Base-by-base conservation (phyloP, 2,888 invertebrate species). In the Reticulitermes lucifugus region DNA sequence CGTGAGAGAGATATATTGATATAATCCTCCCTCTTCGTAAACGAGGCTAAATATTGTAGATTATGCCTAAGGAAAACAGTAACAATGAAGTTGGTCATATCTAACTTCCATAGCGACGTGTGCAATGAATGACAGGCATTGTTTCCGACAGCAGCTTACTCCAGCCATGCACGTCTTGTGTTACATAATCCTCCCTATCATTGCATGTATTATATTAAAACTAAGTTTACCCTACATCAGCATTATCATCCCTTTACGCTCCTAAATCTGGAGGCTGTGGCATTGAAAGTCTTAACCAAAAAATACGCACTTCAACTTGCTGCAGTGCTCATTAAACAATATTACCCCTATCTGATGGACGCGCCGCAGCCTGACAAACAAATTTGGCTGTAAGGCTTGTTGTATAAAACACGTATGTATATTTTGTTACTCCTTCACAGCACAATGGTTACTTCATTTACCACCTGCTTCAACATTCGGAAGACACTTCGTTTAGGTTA, bases 71-170 rank as follows among this genome's bases (percentile, higher is more conserved):
- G 73, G 73, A 73, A 73, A 73, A 41, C 18, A 14, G 2, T 14
- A 41, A 41, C 73, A 73, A 73, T 73, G 73, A 73, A 73, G 73
- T 73, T 10, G 25, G 73, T 18, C 73, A 41, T 73, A 73, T 73
- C 73, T 73, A 3, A 10, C 70, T 70, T 29, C 25, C 70, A 70
- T 25, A 70, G 41, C 18, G 21, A 73, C 21, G 41, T 73, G 73
- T 73, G 22, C 2, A 73, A 73, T 73, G 73, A 73, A 73, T 73
- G 73, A 73, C 73, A 73, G 73, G 22, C 25, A 73, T 73, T 73
- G 73, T 73, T 21, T 35, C 35, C 7, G 7, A 18, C 35, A 14
- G 41, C 4, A 73, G 73, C 41, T 35, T 73, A 41, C 41, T 25
- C 73, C n/a, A 35, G 35, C 6, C n/a, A 6, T 73, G 41, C 5